Evolutionary conservation across 2,888 invertebrate genomes (phyloP).

Genomic region (Encarsia formosa): DNA sequence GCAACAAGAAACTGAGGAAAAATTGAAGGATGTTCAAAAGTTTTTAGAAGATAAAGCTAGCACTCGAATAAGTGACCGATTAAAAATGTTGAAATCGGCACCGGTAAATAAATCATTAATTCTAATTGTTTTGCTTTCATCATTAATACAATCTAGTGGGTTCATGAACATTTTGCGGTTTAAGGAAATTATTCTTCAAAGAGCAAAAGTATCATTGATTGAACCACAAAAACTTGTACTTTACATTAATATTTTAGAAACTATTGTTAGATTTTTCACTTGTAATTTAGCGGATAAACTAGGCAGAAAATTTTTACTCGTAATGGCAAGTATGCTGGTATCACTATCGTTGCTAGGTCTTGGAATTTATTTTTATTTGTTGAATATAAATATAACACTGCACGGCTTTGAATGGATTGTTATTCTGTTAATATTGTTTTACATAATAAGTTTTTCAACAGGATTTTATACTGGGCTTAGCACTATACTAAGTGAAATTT

Average conservation of each 20-base stretch:
- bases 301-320: conserved; percentile 27
- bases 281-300: conserved; percentile 28
- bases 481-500: conserved; percentile 29
- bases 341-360: conserved; percentile 29
- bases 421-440: conserved; percentile 32
- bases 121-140: conserved; percentile 31
- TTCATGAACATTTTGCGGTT: conserved; percentile 33
- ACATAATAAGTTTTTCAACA: conserved; percentile 16
- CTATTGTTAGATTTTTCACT: conserved; percentile 13
- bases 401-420: conserved; percentile 33
- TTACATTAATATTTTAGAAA: conserved; percentile 26
- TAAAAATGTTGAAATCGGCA: conserved; percentile 9
- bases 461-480: conserved; percentile 27
- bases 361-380: conserved; percentile 35
- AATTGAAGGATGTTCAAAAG: conserved; percentile 23
- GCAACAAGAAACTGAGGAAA: conserved; percentile 24
- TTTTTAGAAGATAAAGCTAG: conserved; percentile 17
- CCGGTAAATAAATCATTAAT: conserved; percentile 29
- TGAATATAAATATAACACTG: conserved; percentile 27
- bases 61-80: conserved; percentile 7
- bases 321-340: conserved; percentile 29
- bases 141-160: conserved; percentile 39
- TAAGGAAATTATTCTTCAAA: conserved; percentile 36
- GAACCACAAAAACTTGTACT: conserved; percentile 33
- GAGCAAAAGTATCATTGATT: conserved; percentile 31